Evolutionary conservation across 2,797 vertebrate genomes (phyloP).

Genomic region (Argentina silus): DNA sequence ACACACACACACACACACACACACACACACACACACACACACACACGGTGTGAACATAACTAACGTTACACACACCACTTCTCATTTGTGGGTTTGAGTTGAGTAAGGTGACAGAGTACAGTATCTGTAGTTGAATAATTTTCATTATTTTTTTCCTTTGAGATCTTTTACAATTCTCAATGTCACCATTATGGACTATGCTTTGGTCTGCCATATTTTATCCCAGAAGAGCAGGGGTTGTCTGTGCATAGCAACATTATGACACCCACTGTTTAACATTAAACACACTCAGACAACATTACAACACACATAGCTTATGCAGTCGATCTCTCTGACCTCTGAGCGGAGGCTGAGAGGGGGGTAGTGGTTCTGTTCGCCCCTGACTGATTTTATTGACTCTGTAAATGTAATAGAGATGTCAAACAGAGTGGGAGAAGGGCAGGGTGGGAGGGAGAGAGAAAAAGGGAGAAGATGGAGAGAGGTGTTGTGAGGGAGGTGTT

Average conservation of each 20-base stretch:
- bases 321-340: neutral
- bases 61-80: constrained; percentile 46
- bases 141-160: neutral
- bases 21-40: constrained; percentile 30
- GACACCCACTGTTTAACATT: no score
- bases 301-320: no score
- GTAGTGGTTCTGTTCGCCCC: no score
- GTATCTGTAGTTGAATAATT: neutral
- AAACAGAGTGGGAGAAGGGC: neutral
- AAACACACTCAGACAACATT: no score
- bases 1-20: constrained; percentile 29
- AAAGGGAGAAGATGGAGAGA: neutral
- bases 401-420: neutral
- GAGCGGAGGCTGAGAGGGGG: neutral
- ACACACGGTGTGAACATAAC: constrained; percentile 35
- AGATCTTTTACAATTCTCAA: no score
- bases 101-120: constrained; percentile 14
- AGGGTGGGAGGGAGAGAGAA: neutral
- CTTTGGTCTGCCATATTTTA: no score
- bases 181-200: no score
- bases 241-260: no score
- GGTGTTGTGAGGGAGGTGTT: neutral
- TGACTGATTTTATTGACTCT: neutral
- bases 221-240: no score
- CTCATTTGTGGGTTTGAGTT: constrained; percentile 39